Conservation (phyloP, 2,113 vertebrate species). For the Xenotilapia flavipinnis region DNA sequence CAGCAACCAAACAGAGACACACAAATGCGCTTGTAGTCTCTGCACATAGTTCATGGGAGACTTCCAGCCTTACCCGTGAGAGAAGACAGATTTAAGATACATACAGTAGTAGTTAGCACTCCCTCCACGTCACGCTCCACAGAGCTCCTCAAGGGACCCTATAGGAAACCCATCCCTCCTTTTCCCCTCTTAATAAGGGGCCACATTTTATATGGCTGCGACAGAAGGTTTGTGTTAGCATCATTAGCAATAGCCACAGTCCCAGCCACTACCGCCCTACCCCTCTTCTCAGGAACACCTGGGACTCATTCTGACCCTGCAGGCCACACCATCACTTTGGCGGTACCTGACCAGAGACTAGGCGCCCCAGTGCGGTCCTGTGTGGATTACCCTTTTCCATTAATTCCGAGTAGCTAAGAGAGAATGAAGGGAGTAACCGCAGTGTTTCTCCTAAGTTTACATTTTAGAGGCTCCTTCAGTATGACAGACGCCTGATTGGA, state of each 20-base stretch:
- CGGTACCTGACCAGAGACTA: background rate
- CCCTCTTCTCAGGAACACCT: slow-evolving; percentile 26
- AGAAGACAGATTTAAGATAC: slow-evolving; percentile 17
- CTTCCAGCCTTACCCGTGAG: background rate
- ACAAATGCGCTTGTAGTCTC: slow-evolving; percentile 21
- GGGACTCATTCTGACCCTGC: slow-evolving; percentile 39
- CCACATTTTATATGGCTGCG: slow-evolving; percentile 54
- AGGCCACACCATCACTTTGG: background rate
- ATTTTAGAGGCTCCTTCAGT: background rate
- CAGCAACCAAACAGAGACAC: slow-evolving; percentile 33
- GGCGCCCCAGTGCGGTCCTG: background rate
- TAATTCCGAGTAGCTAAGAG: background rate
- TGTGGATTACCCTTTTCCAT: background rate
- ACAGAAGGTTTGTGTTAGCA: slow-evolving; percentile 65
- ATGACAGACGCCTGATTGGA: background rate
- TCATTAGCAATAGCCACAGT: slow-evolving; percentile 41
- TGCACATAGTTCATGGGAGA: slow-evolving; percentile 14
- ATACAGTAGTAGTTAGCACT: background rate
- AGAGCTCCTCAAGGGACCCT: slow-evolving; percentile 26
- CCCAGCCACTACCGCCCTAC: background rate
- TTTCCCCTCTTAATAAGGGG: slow-evolving; percentile 50
- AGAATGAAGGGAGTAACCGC: background rate
- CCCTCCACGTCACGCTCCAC: background rate
- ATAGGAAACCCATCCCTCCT: slow-evolving; percentile 46
- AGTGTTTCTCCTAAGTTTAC: slow-evolving; percentile 6